A percentile compares a stretch with the other conserved stretches of the same genome.
These are phyloP conservation scores for Temnothorax nylanderi DNA, from an alignment of 1,140 invertebrate species.

Conservation along the genomic window DNA sequence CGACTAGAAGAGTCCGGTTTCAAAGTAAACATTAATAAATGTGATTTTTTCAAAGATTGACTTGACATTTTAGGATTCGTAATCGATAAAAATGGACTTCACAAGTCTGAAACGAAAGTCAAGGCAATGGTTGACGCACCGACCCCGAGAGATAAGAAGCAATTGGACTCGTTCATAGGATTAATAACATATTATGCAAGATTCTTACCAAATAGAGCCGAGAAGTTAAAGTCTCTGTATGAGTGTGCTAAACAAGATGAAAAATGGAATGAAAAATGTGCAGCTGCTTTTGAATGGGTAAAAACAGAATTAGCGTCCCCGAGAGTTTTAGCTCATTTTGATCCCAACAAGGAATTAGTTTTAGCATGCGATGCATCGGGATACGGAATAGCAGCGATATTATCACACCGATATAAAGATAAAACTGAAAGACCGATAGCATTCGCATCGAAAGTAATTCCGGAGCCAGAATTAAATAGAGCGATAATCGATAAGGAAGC, in stretches of 20 bases:
- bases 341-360: neutral
- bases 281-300: neutral
- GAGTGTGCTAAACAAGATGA: neutral
- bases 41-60: slow-evolving; percentile 71
- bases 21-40: slow-evolving; percentile 41
- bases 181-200: slow-evolving; percentile 57
- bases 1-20: slow-evolving; percentile 45
- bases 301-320: neutral
- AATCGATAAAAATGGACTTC: slow-evolving; percentile 73
- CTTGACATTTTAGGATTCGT: slow-evolving; percentile 66
- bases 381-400: neutral
- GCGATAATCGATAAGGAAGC: neutral
- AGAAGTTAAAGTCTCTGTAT: slow-evolving; percentile 43
- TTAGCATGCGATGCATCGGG: neutral
- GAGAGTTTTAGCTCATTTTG: neutral
- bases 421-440: neutral
- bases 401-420: neutral
- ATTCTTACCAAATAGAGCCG: slow-evolving; percentile 54
- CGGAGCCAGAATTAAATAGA: neutral
- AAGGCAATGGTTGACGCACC: slow-evolving; percentile 69
- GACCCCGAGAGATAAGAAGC: slow-evolving; percentile 61
- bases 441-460: neutral
- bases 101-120: slow-evolving; percentile 61
- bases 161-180: slow-evolving; percentile 56
- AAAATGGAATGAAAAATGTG: neutral